Evolutionary conservation across 2,888 invertebrate species (phyloP), one percentile per base, ranked within the genome.

Genomic region (Tenodera sinensis): DNA sequence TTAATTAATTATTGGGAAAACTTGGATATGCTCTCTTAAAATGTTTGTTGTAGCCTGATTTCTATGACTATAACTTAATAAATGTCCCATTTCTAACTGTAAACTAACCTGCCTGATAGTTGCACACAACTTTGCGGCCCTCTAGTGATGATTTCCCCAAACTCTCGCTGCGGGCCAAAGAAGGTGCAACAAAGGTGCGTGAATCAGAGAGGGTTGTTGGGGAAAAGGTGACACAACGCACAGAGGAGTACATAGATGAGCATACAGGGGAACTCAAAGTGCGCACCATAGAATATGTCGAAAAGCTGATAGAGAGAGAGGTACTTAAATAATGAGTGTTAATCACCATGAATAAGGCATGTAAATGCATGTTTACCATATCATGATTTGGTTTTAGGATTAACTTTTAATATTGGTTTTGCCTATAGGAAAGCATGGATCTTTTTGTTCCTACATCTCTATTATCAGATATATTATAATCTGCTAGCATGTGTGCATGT

Each of bases 221-320:
- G 94, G 98, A 98, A 95, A 97, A 96, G 94, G 96, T 98, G 92
- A 97, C 97, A 92, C 94, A 95, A 90, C 96, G 97, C 93, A 98
- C 98, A 91, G 98, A 98, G 95, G 98, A 98, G 94, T 97, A 96
- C 94, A 94, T 97, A 92, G 97, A 98, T 94, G 97, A 97, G 92
- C 94, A 95, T 92, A 97, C 97, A 92, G 98, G 98, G 92, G 97
- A 97, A 94, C 96, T 96, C 93, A 96, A 96, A 94, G 96, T 98
- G 93, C 96, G 98, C 94, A 98, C 98, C 92, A 96, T 98, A 94
- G 97, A 98, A 95, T 97, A 97, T 95, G 97, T 98, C 94, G 98
- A 98, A 95, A 98, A 98, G 95, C 96, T 97, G 94, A 97, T 98
- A 95, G 98, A 98, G 95, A 97, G 97, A 95, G 98, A 98, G 98